Conservation (phyloP, 2,113 vertebrate species). For the Ahaetulla prasina region DNA sequence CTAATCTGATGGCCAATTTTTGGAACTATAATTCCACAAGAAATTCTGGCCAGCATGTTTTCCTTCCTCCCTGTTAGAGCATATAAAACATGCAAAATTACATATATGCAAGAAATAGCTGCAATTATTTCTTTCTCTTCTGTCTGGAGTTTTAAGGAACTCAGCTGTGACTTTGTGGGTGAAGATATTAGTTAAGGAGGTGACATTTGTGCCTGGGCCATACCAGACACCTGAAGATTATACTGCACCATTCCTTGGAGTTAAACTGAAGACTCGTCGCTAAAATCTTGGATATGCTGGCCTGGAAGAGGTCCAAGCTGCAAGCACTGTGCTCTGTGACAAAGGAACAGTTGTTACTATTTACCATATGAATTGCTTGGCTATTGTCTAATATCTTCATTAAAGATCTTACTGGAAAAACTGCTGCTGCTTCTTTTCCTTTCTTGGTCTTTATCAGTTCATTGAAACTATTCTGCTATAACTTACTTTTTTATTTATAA, state of each 20-base stretch:
- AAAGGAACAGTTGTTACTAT: neutral
- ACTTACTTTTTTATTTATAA: neutral
- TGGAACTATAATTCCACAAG: neutral
- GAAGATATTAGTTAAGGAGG: slow-evolving; percentile 51
- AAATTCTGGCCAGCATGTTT: neutral
- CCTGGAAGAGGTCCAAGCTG: slow-evolving; percentile 44
- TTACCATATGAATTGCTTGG: neutral
- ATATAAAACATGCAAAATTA: neutral
- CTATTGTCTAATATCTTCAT: neutral
- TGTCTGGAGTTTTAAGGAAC: neutral
- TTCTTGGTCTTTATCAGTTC: neutral
- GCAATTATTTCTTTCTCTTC: neutral
- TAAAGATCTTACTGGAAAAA: neutral
- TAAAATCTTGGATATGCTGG: slow-evolving; percentile 54
- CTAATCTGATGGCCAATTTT: neutral
- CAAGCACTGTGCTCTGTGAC: slow-evolving; percentile 44
- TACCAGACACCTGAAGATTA: slow-evolving; percentile 68
- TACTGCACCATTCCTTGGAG: slow-evolving; percentile 63
- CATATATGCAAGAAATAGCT: neutral
- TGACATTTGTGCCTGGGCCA: slow-evolving; percentile 60
- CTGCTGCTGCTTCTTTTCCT: neutral
- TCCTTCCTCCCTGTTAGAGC: neutral
- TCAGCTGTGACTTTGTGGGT: slow-evolving; percentile 55
- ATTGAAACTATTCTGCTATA: neutral
- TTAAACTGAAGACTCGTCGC: slow-evolving; percentile 56